Evolutionary conservation across 2,797 vertebrate genomes (phyloP), one percentile per base, ranked within the genome.

Genomic region (Calcarius lapponicus): DNA sequence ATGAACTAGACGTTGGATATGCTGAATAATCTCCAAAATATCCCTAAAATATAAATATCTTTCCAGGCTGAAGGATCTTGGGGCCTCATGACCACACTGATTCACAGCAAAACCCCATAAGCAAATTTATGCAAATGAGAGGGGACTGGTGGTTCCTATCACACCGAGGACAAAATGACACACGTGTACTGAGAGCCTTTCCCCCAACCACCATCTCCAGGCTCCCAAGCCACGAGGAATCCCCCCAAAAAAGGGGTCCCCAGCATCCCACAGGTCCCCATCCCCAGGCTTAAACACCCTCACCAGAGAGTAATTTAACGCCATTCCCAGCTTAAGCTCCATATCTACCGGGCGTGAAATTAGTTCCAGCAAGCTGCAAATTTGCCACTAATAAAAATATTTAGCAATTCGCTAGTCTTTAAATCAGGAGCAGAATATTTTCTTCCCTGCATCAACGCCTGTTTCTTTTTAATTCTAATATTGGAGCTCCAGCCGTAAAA

Each of bases 361-460:
- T 98, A 98, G 98, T 98, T 98, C 97, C 97, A 98, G 97, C 98
- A 97, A 98, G 98, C 97, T 96, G 97, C 98, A 98, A 97, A 98
- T 98, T 98, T 97, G 96, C 97, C 93, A 93, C 98, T 98, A 98
- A 98, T 98, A 98, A 98, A 98, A 98, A 98, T 98, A 98, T 98
- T 98, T 98, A 98, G 97, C 97, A 97, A 98, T 97, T 98, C 96
- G 80, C 97, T 97, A 96, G 97, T 97, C 98, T 97, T 98, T 97
- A 98, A 98, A 98, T 98, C 97, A 93, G 95, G 86, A 97, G 96
- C 94, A 80, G 97, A 97, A 97, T 97, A 97, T 98, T 97, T 97
- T 84, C 94, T 76, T 96, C 90, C 97, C 93, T 97, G 98, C 98
- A 96, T 97, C 97, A 88, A 72, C 60, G 97, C 97, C 94, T 94